Percentiles rank a stretch among this genome's conserved stretches.
These are phyloP conservation scores for Andrena marginata DNA, from an alignment of 2,888 invertebrate species.

Conservation along the genomic window DNA sequence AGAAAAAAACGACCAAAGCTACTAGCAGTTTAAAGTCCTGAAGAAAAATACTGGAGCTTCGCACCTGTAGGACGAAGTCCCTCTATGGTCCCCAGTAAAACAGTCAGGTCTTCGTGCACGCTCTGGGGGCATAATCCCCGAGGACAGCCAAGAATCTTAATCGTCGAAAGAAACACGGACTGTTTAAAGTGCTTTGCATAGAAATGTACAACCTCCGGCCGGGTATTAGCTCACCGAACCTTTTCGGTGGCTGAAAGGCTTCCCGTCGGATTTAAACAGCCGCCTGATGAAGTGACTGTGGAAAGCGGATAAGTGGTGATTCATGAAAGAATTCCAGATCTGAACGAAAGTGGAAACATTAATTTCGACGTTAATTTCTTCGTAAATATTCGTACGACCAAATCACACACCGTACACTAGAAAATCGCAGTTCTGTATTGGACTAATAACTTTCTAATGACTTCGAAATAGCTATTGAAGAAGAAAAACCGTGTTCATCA, in stretches of 20 bases:
- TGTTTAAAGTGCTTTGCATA: constrained; percentile 74
- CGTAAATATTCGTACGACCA: constrained; percentile 22
- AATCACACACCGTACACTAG: neutral
- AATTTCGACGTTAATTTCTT: neutral
- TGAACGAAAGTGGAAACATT: neutral
- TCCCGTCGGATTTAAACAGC: constrained; percentile 38
- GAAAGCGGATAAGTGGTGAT: constrained; percentile 58
- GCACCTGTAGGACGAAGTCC: constrained; percentile 54
- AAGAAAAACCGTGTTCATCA: too few relatives aligned
- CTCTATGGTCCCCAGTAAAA: constrained; percentile 59
- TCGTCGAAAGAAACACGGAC: constrained; percentile 69
- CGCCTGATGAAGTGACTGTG: constrained; percentile 22
- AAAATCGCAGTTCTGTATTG: neutral
- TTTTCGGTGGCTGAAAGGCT: constrained; percentile 41
- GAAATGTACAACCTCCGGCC: constrained; percentile 71
- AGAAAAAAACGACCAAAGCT: neutral
- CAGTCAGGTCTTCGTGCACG: constrained; percentile 30
- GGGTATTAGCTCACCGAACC: constrained; percentile 60
- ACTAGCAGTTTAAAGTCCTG: neutral
- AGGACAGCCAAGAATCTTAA: constrained; percentile 74
- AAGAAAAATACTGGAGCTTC: constrained; percentile 32
- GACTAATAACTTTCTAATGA: too few relatives aligned
- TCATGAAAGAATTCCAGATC: constrained; percentile 40
- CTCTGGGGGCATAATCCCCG: constrained; percentile 59
- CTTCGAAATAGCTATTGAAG: too few relatives aligned